Evolutionary conservation across 2,888 invertebrate species (phyloP).

Genomic region (Rhimphoctona megacephalus): DNA sequence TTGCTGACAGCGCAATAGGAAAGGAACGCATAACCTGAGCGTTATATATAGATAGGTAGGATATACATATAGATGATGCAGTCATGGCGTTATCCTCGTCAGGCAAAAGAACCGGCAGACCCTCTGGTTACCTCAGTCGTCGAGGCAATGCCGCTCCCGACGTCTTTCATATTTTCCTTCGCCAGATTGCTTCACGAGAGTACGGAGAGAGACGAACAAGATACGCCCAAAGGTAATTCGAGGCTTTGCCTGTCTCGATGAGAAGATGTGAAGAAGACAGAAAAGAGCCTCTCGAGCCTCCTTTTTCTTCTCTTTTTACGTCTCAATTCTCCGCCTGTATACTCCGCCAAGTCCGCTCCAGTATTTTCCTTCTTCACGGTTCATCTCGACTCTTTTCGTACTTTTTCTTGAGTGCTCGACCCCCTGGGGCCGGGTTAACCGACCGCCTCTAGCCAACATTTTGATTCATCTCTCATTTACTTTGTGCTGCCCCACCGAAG

Average conservation of each 20-base stretch:
- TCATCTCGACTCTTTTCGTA: conserved; percentile 34
- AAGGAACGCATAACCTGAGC: conserved; percentile 22
- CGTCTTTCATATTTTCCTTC: conserved; percentile 63
- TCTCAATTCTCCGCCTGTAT: conserved; percentile 50
- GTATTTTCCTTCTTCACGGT: conserved; percentile 46
- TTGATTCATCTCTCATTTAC: conserved; percentile 80
- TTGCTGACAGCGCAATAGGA: conserved; percentile 44
- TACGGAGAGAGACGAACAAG: conserved; percentile 43
- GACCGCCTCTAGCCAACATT: conserved; percentile 72
- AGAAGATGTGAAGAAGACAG: conserved; percentile 32
- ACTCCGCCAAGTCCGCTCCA: conserved; percentile 25
- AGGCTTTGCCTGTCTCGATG: conserved; percentile 46
- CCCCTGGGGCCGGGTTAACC: conserved; percentile 3
- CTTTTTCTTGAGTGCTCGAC: conserved; percentile 21
- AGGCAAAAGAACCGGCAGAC: conserved; percentile 36
- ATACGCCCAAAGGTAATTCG: conserved; percentile 61
- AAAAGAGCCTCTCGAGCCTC: conserved; percentile 46
- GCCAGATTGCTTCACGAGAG: conserved; percentile 62
- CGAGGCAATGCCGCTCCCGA: conserved; percentile 41
- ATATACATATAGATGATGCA: conserved; percentile 40
- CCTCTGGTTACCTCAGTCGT: conserved; percentile 39
- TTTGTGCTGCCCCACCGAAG: conserved; percentile 72
- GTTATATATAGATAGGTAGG: conserved; percentile 18
- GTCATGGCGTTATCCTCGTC: conserved; percentile 54
- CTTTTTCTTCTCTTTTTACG: conserved; percentile 41